These are phyloP conservation scores for Rhabdomys dilectus DNA, from an alignment of 2,113 vertebrate species.

Conservation along the genomic window DNA sequence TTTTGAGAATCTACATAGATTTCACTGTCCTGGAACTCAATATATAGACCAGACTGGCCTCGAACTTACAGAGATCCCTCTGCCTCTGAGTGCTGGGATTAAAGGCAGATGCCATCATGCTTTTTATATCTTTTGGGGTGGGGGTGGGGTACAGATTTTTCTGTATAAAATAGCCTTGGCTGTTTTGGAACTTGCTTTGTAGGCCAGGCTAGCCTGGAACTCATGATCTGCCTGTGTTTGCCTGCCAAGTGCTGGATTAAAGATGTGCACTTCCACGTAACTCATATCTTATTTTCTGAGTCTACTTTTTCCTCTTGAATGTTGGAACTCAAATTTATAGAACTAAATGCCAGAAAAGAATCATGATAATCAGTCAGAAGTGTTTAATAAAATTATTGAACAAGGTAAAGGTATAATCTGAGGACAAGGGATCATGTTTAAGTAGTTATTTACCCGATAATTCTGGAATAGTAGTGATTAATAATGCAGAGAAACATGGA, in stretches of 20 bases:
- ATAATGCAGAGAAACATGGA: neutral
- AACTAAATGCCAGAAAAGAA: conserved; percentile 35
- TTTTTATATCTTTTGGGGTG: neutral
- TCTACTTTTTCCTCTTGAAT: conserved; percentile 15
- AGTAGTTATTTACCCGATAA: neutral
- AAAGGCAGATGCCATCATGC: neutral
- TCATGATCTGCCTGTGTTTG: neutral
- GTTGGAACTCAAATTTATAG: conserved; percentile 53
- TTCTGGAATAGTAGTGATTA: conserved; percentile 24
- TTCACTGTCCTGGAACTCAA: neutral
- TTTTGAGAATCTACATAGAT: neutral
- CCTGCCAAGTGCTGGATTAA: neutral
- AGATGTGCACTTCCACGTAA: neutral
- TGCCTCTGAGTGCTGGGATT: neutral
- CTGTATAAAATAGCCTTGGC: neutral
- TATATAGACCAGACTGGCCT: neutral
- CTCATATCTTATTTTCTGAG: neutral
- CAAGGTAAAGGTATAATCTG: neutral
- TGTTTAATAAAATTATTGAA: conserved; percentile 32
- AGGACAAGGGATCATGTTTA: conserved; percentile 28
- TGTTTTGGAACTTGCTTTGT: no score
- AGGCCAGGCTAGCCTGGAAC: neutral
- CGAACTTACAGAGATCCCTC: neutral
- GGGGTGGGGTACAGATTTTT: neutral
- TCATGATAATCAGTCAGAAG: neutral